Base-by-base conservation (phyloP, 2,888 invertebrate genomes). In the Sphaerophoria rueppellii region DNA sequence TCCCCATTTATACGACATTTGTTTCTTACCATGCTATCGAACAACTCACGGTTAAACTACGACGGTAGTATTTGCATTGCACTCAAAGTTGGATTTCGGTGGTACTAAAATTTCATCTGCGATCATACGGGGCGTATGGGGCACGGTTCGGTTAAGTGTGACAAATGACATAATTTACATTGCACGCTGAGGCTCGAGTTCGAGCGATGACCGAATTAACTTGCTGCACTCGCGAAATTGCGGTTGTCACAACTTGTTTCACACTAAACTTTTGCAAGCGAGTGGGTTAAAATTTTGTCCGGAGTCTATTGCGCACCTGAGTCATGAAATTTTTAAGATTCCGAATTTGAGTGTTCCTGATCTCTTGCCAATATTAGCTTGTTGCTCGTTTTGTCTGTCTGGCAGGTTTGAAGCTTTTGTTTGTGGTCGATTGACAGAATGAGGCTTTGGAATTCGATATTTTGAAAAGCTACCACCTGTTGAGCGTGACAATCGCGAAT, bases 371-470 rank as follows among this genome's bases (percentile, higher is more conserved):
- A n/a, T n/a, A n/a, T 4, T n/a, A 16, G 14, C 43, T 55, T 48
- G 35, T 35, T 14, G n/a, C 24, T 0, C 12, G 14, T 46, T 72
- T 34, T 11, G 37, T 74, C 24, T 74, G 70, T 83, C 75, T 83
- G 79, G 75, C 14, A 12, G 70, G 65, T 43, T 69, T 34, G 73
- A 46, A 40, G 82, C 71, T 82, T 40, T 24, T 82, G 79, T 82
- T 78, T 57, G 71, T 24, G 14, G 24, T 14, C 80, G 69, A 83
- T 83, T 83, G 83, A 83, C 83, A 80, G 83, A 83, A 83, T 83
- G 80, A 37, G 83, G 83, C 61, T 80, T 76, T 61, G 83, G 83
- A 83, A 83, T 83, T 83, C 80, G 72, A 83, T 80, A 80, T 70
- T 70, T 55, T 73, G 57, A 70, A 57, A 43, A 73, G 81, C 85